Evolutionary conservation across 1,140 invertebrate genomes (phyloP), one percentile per base, ranked within the genome.

Genomic region (Panulirus ornatus): DNA sequence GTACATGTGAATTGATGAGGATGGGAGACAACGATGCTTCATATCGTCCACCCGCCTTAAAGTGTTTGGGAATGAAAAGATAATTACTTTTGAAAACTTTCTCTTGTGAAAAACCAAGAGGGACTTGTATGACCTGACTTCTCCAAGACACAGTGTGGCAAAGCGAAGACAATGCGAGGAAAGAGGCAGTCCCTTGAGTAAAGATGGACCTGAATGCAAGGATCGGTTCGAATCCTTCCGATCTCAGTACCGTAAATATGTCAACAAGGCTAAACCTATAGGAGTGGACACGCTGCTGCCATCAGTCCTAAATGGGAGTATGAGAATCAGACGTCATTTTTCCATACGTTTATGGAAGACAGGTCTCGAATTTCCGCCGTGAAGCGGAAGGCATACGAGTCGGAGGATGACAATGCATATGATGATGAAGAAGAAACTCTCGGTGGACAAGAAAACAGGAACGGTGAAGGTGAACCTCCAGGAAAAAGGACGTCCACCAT

Each of bases 231-330:
- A n/a, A n/a, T n/a, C n/a, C n/a, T n/a, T n/a, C n/a, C 78, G 78
- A 81, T 81, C 78, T 9, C 78, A 81, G 78, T 81, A 47, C 44
- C 47, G 78, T 81, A 81, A 81, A 81, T 34, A 81, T 34, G 27
- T 47, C 16, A 81, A 51, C 42, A 54, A 81, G 40, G 47, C n/a
- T n/a, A 81, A 81, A 81, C 38, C 78, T 44, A n/a, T n/a, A 42
- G 47, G 78, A 44, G 47, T 54, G 78, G 78, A 22, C 78, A 54
- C 38, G 78, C 78, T 47, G 78, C 78, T 81, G 36, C 42, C n/a
- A 16, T 14, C 40, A 47, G 44, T 34, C 78, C 19, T 8, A 81
- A 81, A 81, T 81, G 78, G 14, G 9, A 81, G 47, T 81, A 47
- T 81, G 22, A 81, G n/a, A 42, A 81, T 30, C 78, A 81, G 44